Percentiles rank a stretch among this genome's conserved stretches.
Conservation (phyloP, 2,797 vertebrate species). For the Molossus alvarezi region DNA sequence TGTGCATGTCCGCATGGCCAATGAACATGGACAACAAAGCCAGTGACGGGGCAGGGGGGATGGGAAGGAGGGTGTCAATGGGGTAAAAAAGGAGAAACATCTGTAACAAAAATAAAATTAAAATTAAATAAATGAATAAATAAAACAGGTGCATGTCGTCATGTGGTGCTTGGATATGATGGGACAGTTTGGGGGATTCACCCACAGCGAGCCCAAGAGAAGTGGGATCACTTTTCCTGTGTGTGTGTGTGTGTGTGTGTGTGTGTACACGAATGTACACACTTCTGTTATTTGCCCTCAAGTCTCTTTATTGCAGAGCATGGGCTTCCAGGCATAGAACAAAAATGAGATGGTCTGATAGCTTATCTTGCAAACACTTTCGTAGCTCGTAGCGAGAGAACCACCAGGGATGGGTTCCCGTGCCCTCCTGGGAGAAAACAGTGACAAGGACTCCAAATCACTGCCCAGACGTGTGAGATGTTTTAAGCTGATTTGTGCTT, state of each 20-base stretch:
- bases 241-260: background rate
- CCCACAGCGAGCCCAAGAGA: background rate
- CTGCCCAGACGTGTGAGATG: background rate
- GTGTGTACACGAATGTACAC: accelerated
- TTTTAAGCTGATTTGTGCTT: constrained; percentile 30
- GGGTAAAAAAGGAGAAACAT: too few relatives aligned
- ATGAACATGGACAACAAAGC: too few relatives aligned
- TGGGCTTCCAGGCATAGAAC: background rate
- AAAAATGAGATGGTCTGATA: background rate
- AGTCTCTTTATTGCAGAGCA: constrained; percentile 4
- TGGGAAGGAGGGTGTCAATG: too few relatives aligned
- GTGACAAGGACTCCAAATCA: background rate
- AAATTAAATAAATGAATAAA: too few relatives aligned
- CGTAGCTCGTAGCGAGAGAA: background rate
- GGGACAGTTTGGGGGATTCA: background rate
- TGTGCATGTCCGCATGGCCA: too few relatives aligned
- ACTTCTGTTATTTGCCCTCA: constrained; percentile 30
- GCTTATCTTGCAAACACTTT: background rate
- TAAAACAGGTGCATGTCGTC: background rate
- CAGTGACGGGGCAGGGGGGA: too few relatives aligned
- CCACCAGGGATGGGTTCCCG: too few relatives aligned
- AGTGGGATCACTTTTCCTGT: background rate
- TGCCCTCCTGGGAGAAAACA: background rate
- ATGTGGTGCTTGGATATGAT: background rate
- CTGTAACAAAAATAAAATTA: too few relatives aligned